These are phyloP conservation scores for Frieseomelitta varia DNA, from an alignment of 1,140 invertebrate genomes.

Conservation along the genomic window DNA sequence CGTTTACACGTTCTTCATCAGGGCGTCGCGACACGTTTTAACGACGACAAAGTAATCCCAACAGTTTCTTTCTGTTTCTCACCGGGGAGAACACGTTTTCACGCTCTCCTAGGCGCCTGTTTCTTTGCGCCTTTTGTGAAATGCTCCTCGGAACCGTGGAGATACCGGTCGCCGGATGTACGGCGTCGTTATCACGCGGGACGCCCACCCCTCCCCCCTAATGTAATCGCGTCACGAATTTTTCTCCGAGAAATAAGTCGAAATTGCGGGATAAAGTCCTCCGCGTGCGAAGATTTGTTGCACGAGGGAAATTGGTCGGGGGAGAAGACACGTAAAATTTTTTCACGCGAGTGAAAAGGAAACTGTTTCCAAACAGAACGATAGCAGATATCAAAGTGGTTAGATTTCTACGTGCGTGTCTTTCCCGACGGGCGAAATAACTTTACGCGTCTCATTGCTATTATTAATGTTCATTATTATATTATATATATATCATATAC, in stretches of 20 bases:
- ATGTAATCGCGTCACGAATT: background rate
- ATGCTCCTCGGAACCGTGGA: background rate
- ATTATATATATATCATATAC: too few species aligned
- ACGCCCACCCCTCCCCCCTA: too few species aligned
- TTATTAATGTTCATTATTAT: background rate
- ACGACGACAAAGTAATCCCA: slow-evolving; percentile 16
- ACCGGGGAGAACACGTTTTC: background rate
- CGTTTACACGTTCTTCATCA: background rate
- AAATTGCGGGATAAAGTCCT: slow-evolving; percentile 11
- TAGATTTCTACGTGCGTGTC: too few species aligned
- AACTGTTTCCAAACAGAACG: too few species aligned
- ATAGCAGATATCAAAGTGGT: too few species aligned
- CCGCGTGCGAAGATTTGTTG: background rate
- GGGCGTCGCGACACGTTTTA: slow-evolving; percentile 6
- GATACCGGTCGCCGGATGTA: background rate
- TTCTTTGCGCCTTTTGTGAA: background rate
- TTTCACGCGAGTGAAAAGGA: too few species aligned
- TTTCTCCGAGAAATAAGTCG: background rate
- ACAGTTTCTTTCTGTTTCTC: background rate
- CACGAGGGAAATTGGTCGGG: background rate
- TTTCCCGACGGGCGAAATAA: background rate
- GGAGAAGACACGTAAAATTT: background rate
- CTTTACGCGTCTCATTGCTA: too few species aligned
- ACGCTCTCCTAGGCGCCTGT: background rate
- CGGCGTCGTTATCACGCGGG: background rate